A percentile compares a stretch with the other conserved stretches of the same genome.
phyloP scores from a whole-genome alignment of 2,113 vertebrate genomes.

The Anser cygnoides region DNA sequence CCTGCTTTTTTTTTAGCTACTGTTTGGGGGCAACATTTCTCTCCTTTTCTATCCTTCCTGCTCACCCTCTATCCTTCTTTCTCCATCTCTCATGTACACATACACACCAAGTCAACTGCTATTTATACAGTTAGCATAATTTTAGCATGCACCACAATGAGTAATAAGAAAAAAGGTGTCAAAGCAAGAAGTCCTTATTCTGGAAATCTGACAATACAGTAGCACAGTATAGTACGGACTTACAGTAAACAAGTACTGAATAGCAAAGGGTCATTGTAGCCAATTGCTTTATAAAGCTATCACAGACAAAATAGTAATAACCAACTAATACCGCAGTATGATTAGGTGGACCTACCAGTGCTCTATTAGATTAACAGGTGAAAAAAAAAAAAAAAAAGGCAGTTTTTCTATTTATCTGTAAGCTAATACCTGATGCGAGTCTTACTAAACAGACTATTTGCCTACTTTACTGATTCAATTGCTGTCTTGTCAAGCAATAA shows the following conservation, averaged over 20 bases:
- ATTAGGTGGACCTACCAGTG: not conserved
- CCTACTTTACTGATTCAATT: not conserved
- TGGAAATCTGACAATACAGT: not conserved
- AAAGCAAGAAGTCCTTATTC: not conserved
- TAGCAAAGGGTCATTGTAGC: not conserved
- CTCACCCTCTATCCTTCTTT: not conserved
- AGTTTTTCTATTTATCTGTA: not conserved
- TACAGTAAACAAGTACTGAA: not conserved
- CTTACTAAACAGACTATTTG: not conserved
- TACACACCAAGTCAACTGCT: not conserved
- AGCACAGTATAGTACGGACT: not conserved
- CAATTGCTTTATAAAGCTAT: not conserved
- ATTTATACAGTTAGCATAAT: not conserved
- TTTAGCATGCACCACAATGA: not conserved
- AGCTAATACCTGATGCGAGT: not conserved
- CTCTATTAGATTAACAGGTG: not conserved
- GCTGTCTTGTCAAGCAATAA: not conserved
- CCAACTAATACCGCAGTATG: not conserved
- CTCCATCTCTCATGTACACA: fast-evolving
- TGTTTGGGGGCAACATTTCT: fast-evolving
- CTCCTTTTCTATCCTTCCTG: not conserved
- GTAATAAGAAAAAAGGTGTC: not conserved
- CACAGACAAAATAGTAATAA: not conserved
- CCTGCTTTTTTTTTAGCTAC: not conserved
- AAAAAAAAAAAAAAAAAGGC: not conserved